Evolutionary conservation across 2,797 vertebrate species (phyloP), one percentile per base, ranked within the genome.

Genomic region (Halcyon chelicuti): DNA sequence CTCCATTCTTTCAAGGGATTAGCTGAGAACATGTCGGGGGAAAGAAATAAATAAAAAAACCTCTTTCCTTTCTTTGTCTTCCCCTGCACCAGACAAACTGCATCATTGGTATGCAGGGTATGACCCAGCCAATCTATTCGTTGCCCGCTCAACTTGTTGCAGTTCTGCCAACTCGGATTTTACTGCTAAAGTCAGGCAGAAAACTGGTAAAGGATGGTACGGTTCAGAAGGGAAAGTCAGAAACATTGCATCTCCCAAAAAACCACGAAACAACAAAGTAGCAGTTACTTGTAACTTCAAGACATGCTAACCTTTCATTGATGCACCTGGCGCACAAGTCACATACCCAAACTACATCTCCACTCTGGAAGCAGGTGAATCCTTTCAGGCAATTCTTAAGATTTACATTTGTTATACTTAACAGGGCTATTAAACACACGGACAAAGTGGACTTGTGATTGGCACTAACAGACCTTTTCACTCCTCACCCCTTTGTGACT

Each of bases 371-470:
- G 80, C 9, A 35, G 75, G 54, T 77, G 75, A 70, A 91, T 74
- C 75, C 68, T 87, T 91, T 37, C 47, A 87, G 65, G 74, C 54
- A 79, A 57, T 47, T 40, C 18, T 12, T 31, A 46, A 91, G 93
- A 91, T 93, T 96, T 93, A 94, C 60, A 46, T 75, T 79, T 22
- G 58, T 85, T 82, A 1, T 73, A 85, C 91, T 91, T 87, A 82
- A 91, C 8, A 39, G 51, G 67, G 60, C 75, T 83, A 77, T 76
- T 55, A 95, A 93, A 91, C 67, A 93, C 46, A 51, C 0, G 49
- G 61, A 44, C 63, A 83, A 54, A 71, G 72, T 12, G 28, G 81
- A 73, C 71, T 40, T 37, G 52, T 80, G 94, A 87, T n/a, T 63
- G 85, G 75, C 75, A 95, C 61, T 33, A 82, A 5, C 17, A 29